phyloP scores from a whole-genome alignment of 1,140 invertebrate genomes.

The Apis dorsata region DNA sequence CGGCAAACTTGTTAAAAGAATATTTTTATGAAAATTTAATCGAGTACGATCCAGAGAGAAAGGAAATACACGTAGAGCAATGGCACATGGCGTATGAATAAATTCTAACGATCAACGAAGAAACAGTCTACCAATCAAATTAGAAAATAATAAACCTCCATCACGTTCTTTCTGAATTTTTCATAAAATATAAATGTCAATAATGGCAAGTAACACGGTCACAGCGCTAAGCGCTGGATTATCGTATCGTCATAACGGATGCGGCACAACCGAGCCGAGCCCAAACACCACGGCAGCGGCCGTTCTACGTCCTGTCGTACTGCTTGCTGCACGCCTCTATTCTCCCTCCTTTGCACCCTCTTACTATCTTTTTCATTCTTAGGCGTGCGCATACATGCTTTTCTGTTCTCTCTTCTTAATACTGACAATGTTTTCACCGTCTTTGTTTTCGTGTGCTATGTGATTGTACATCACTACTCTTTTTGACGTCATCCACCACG shows the following conservation, averaged over 20 bases:
- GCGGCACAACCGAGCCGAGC: conserved; percentile 58
- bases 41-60: conserved; percentile 25
- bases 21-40: conserved; percentile 35
- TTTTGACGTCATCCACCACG: conserved; percentile 53
- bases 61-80: conserved; percentile 49
- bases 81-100: conserved; percentile 62
- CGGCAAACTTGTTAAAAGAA: not conserved
- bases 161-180: conserved; percentile 33
- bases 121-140: conserved; percentile 49
- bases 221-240: conserved; percentile 62
- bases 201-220: conserved; percentile 36
- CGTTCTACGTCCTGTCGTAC: conserved; percentile 54
- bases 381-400: conserved; percentile 43
- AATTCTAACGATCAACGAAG: conserved; percentile 33
- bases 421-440: conserved; percentile 33
- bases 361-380: conserved; percentile 31
- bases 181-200: conserved; percentile 42
- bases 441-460: conserved; percentile 45
- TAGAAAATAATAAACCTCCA: conserved; percentile 51
- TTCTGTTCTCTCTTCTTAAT: conserved; percentile 32
- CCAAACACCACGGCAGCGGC: conserved; percentile 56
- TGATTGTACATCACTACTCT: conserved; percentile 42
- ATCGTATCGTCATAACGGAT: conserved; percentile 66
- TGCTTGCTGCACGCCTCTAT: conserved; percentile 50
- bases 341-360: conserved; percentile 31